Evolutionary conservation across 2,888 invertebrate genomes (phyloP).

Genomic region (Fragum fragum): DNA sequence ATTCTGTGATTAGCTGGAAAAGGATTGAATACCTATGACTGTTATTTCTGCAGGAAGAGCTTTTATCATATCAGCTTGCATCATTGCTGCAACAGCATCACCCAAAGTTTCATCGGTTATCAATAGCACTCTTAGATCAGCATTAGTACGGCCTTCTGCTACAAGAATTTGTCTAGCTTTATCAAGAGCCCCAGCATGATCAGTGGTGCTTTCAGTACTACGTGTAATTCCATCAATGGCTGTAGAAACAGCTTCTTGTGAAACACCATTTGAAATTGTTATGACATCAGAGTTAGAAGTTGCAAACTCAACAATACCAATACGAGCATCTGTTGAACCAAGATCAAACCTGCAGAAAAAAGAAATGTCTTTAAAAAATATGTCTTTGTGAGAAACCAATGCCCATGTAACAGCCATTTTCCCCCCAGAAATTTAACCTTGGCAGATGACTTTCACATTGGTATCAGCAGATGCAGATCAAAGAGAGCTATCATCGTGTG

Average conservation of each 20-base stretch:
- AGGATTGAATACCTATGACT: constrained; percentile 22
- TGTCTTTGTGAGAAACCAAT: too few species aligned
- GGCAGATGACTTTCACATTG: too few species aligned
- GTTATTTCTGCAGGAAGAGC: constrained; percentile 2
- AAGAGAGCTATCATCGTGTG: too few species aligned
- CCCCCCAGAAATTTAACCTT: too few species aligned
- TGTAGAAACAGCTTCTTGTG: background rate
- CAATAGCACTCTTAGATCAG: background rate
- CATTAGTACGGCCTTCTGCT: background rate
- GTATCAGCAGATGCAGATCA: too few species aligned
- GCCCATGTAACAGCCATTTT: too few species aligned
- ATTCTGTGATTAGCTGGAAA: too few species aligned
- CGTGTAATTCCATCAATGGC: background rate
- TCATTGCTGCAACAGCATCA: background rate
- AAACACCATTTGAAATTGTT: background rate
- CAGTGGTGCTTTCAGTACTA: background rate
- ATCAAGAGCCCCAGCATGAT: background rate
- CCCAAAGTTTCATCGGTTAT: constrained; percentile 2
- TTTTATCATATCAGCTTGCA: constrained; percentile 18
- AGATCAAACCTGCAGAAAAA: constrained; percentile 9
- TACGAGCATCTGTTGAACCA: background rate
- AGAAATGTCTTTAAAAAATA: too few species aligned
- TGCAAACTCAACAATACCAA: constrained; percentile 10
- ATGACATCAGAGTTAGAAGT: background rate
- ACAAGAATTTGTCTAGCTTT: background rate